A percentile compares a stretch with the other conserved stretches of the same genome.
These are phyloP conservation scores for Cheilosia vernalis DNA, from an alignment of 2,888 invertebrate genomes.

Conservation along the genomic window DNA sequence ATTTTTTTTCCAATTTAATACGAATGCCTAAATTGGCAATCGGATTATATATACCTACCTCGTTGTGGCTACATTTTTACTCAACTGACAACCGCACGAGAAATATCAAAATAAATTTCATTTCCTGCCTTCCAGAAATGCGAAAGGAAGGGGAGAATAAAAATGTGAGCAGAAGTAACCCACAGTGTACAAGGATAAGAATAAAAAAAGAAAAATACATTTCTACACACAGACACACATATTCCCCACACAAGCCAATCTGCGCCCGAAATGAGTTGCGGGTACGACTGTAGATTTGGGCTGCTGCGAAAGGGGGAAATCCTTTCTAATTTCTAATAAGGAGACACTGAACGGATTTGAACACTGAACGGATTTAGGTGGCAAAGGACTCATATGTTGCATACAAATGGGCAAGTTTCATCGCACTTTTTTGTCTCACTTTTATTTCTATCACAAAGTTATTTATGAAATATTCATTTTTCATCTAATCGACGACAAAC, in stretches of 20 bases:
- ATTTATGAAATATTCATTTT: conserved; percentile 5
- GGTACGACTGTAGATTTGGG: conserved; percentile 11
- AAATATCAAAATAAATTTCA: conserved; percentile 23
- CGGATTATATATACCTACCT: not conserved
- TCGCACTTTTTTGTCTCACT: conserved; percentile 9
- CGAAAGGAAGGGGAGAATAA: conserved; percentile 4
- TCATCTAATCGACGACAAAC: conserved; percentile 6
- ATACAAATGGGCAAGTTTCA: not conserved
- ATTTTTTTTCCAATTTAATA: conserved; percentile 5
- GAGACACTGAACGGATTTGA: too few relatives aligned
- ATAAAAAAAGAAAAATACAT: not conserved
- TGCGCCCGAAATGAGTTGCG: conserved; percentile 22
- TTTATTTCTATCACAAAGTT: conserved; percentile 17
- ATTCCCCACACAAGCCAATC: conserved; percentile 1
- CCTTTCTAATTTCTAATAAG: conserved; percentile 30
- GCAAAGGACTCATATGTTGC: conserved; percentile 38
- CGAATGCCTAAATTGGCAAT: conserved; percentile 23
- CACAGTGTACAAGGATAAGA: not conserved
- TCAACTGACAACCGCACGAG: conserved; percentile 20
- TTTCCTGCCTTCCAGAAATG: conserved; percentile 1
- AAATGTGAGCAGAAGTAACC: not conserved
- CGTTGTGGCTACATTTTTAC: not conserved
- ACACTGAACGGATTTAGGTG: conserved; percentile 13
- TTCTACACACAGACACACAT: not conserved
- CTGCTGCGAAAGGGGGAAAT: conserved; percentile 15